Percentiles rank a stretch among this genome's conserved stretches.
Evolutionary conservation across 1,140 invertebrate species (phyloP).

Genomic region (Magallana ariakensis): DNA sequence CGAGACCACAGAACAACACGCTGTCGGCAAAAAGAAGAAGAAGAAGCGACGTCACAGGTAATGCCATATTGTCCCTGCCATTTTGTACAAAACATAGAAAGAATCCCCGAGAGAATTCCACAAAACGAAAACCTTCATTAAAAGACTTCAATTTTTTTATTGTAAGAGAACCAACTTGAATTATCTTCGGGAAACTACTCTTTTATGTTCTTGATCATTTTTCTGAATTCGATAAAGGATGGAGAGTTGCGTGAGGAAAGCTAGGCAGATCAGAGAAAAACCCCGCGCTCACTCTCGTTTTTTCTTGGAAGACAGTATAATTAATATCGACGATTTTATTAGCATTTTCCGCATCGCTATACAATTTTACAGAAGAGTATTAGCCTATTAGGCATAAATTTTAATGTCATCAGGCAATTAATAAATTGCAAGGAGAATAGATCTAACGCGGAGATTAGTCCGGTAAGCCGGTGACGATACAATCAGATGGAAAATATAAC

Average conservation of each 20-base stretch:
- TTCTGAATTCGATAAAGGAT: constrained; percentile 25
- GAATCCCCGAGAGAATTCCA: too few species aligned
- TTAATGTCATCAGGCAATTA: constrained; percentile 48
- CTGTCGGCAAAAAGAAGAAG: constrained; percentile 63
- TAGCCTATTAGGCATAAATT: constrained; percentile 47
- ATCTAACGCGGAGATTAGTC: constrained; percentile 16
- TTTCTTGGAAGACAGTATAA: constrained; percentile 36
- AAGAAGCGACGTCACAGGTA: constrained; percentile 67
- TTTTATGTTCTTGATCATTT: constrained; percentile 22
- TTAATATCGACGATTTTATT: constrained; percentile 44
- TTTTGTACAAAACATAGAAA: not conserved
- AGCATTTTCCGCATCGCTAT: constrained; percentile 45
- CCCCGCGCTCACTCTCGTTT: not conserved
- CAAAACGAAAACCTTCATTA: too few species aligned
- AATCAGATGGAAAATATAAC: constrained; percentile 33
- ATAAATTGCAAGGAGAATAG: constrained; percentile 48
- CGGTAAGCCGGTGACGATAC: constrained; percentile 24
- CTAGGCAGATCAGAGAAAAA: not conserved
- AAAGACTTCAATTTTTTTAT: too few species aligned
- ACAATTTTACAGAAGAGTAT: constrained; percentile 49
- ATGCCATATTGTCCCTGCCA: not conserved
- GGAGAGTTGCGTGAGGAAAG: not conserved
- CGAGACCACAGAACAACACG: constrained; percentile 43
- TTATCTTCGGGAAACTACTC: not conserved
- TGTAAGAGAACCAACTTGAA: too few species aligned